These are phyloP conservation scores for Sepiola atlantica DNA, from an alignment of 2,888 invertebrate genomes.

Conservation along the genomic window DNA sequence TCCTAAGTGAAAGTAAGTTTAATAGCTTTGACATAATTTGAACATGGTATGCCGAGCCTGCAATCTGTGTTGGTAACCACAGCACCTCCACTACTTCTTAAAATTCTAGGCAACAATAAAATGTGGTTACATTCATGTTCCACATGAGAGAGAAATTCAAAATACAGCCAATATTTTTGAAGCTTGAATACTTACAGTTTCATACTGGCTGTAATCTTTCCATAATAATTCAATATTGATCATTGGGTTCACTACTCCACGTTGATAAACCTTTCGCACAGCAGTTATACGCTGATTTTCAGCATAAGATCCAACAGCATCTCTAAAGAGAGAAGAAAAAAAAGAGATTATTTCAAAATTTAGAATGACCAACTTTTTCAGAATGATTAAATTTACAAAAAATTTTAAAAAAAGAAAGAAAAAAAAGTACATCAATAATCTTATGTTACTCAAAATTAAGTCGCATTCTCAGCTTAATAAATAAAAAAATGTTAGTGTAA, in stretches of 20 bases:
- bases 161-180: neutral
- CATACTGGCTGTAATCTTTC: conserved; percentile 97
- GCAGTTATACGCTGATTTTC: conserved; percentile 99
- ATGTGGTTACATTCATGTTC: neutral
- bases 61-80: no score
- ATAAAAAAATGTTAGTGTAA: no score
- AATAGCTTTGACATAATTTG: no score
- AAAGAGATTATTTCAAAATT: neutral
- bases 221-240: conserved; percentile 93
- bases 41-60: no score
- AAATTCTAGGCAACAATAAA: neutral
- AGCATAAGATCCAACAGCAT: conserved; percentile 98
- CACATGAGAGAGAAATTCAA: neutral
- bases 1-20: no score
- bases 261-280: conserved; percentile 96
- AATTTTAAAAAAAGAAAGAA: no score
- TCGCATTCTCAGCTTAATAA: no score
- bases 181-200: conserved; percentile 77
- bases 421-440: no score
- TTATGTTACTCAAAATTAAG: no score
- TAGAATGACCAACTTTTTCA: neutral
- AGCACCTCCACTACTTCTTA: neutral
- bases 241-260: conserved; percentile 96
- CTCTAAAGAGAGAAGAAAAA: conserved; percentile 75
- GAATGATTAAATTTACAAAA: neutral